A percentile compares a stretch with the other conserved stretches of the same genome.
Conservation (phyloP, 2,888 invertebrate genomes). For the Amphimallon solstitiale region DNA sequence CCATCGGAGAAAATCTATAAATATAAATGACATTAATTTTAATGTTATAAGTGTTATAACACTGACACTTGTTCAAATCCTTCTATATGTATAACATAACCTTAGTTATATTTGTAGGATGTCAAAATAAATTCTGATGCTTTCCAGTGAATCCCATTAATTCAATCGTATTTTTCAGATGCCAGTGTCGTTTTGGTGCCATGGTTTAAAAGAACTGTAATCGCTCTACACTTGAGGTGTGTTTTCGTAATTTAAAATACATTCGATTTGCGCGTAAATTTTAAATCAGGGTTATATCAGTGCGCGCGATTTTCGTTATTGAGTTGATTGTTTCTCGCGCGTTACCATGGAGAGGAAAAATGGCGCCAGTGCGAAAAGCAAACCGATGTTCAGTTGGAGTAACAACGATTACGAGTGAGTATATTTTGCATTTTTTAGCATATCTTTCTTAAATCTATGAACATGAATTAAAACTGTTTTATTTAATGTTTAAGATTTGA, state of each 20-base stretch:
- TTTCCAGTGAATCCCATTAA: background rate
- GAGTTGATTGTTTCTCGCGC: background rate
- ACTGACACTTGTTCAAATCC: no score
- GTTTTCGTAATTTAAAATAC: background rate
- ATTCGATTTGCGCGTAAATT: background rate
- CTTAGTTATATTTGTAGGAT: no score
- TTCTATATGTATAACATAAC: no score
- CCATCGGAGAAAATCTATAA: no score
- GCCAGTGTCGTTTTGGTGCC: background rate
- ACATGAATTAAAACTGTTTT: background rate
- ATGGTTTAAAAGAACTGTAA: conserved; percentile 11
- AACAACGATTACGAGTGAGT: conserved; percentile 52
- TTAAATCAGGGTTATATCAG: background rate
- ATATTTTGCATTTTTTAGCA: conserved; percentile 7
- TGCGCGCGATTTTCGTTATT: background rate
- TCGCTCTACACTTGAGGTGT: background rate
- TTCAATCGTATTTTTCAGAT: conserved; percentile 12
- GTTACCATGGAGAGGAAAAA: conserved; percentile 35
- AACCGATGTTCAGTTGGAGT: conserved; percentile 55
- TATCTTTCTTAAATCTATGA: background rate
- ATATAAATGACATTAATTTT: no score
- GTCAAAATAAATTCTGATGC: background rate
- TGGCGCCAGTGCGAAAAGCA: conserved; percentile 39
- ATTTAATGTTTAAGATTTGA: background rate
- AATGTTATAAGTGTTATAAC: no score